phyloP scores from a whole-genome alignment of 2,113 vertebrate genomes.

The Hippocampus guttulatus region DNA sequence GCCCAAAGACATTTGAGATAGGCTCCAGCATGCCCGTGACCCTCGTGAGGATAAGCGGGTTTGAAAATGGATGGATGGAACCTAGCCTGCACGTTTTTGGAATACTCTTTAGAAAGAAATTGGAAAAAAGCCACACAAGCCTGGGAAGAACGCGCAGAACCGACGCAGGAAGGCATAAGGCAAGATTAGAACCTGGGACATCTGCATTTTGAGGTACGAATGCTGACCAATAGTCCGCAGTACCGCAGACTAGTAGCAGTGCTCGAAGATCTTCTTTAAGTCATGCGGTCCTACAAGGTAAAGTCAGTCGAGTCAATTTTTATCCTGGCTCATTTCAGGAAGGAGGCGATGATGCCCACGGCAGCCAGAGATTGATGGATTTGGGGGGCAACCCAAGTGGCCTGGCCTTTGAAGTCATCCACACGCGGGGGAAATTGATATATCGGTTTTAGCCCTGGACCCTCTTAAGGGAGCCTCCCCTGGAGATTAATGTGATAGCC shows the following conservation, averaged over 20 bases:
- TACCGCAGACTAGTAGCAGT: background rate
- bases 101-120: background rate
- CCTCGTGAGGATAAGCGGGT: too few relatives aligned
- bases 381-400: conserved; percentile 84
- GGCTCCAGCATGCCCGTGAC: too few relatives aligned
- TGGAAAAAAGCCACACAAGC: background rate
- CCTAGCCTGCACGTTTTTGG: background rate
- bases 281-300: conserved; percentile 13
- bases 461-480: conserved; percentile 84
- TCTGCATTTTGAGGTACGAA: background rate
- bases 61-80: too few relatives aligned
- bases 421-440: conserved; percentile 92
- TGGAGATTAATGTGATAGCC: conserved; percentile 78
- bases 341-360: conserved; percentile 68
- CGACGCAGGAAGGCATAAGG: background rate
- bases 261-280: background rate
- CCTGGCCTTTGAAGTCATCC: conserved; percentile 90
- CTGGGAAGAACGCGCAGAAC: background rate
- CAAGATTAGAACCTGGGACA: background rate
- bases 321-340: conserved; percentile 58
- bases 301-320: conserved; percentile 39
- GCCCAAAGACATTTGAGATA: too few relatives aligned
- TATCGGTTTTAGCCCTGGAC: conserved; percentile 90
- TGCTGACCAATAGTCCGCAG: background rate
- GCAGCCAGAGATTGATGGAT: conserved; percentile 85